A percentile compares a stretch with the other conserved stretches of the same genome.
These are phyloP conservation scores for Rhizomys pruinosus DNA, from an alignment of 2,113 vertebrate species.

Conservation along the genomic window DNA sequence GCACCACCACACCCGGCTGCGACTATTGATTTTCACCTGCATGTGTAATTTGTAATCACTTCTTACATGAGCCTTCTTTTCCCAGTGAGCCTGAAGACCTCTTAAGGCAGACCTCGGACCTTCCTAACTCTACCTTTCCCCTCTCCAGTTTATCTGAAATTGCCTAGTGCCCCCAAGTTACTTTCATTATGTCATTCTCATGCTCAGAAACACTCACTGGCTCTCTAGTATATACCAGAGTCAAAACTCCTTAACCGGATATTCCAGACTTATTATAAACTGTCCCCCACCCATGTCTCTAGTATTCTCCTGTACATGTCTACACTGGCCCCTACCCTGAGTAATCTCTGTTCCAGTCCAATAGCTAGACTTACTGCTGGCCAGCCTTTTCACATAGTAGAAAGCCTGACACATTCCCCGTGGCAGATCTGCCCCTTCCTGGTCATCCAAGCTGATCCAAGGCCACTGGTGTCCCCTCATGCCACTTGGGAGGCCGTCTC, in stretches of 20 bases:
- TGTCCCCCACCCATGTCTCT: background rate
- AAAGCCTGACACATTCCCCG: rapidly evolving
- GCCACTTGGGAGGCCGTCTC: background rate
- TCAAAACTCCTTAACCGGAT: background rate
- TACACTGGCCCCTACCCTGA: rapidly evolving
- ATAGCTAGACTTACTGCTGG: rapidly evolving
- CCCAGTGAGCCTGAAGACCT: background rate
- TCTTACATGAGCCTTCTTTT: background rate
- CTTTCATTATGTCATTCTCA: background rate
- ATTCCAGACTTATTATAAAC: background rate
- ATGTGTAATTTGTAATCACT: background rate
- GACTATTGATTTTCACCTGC: background rate
- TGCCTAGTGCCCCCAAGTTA: background rate
- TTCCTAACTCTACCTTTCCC: background rate
- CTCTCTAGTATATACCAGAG: background rate
- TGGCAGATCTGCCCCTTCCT: background rate
- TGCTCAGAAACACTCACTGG: background rate
- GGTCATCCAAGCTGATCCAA: background rate
- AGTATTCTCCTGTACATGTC: rapidly evolving
- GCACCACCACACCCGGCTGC: too few species aligned
- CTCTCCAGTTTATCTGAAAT: background rate
- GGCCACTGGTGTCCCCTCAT: background rate
- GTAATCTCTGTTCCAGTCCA: background rate
- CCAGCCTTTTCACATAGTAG: background rate
- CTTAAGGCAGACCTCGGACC: background rate